A percentile compares a stretch with the other conserved stretches of the same genome.
Conservation (phyloP, 2,888 invertebrate species). For the Eupithecia subfuscata region DNA sequence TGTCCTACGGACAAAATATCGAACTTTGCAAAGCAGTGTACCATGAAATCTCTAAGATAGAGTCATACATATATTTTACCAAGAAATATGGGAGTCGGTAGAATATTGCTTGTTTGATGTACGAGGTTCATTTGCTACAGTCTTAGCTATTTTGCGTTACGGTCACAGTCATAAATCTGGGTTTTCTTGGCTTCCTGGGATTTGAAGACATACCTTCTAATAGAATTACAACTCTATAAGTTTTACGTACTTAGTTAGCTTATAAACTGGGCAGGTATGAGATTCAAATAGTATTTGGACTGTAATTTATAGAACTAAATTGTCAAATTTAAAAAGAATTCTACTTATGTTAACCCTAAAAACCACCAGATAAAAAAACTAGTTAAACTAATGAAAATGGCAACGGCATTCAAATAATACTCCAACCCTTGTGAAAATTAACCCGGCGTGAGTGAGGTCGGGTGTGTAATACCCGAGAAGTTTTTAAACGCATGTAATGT, state of each 20-base stretch:
- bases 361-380: too few species aligned
- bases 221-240: neutral
- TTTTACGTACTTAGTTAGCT: neutral
- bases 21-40: neutral
- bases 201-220: neutral
- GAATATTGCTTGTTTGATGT: slow-evolving; percentile 65
- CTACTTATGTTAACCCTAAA: too few species aligned
- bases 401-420: neutral
- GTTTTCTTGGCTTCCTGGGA: neutral
- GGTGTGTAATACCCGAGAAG: too few species aligned
- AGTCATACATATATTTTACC: slow-evolving; percentile 62
- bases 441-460: neutral
- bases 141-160: slow-evolving; percentile 47
- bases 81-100: slow-evolving; percentile 60
- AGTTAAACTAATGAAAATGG: too few species aligned
- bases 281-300: neutral
- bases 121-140: slow-evolving; percentile 39
- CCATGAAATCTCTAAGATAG: slow-evolving; percentile 47
- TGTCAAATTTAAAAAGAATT: too few species aligned
- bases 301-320: too few species aligned
- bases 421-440: neutral
- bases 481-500: too few species aligned
- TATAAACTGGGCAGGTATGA: neutral
- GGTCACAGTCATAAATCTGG: slow-evolving; percentile 51
- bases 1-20: neutral